These are phyloP conservation scores for Arrhamphus sclerolepis DNA, from an alignment of 2,797 vertebrate genomes.

Conservation along the genomic window DNA sequence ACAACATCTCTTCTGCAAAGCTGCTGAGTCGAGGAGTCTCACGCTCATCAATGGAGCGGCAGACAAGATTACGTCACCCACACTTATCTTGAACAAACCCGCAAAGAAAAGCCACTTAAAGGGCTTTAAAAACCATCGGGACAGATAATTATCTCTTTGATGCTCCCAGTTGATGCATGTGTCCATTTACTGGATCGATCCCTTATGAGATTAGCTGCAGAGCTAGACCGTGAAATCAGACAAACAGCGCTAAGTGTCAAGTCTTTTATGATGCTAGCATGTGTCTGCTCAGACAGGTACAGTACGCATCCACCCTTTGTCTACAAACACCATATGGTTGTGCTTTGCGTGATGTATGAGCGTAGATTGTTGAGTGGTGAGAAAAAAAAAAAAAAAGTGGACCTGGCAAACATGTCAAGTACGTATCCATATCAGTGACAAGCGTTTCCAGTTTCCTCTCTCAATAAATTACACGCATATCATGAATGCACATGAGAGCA, in stretches of 20 bases:
- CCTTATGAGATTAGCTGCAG: no score
- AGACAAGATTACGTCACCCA: no score
- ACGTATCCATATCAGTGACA: slow-evolving; percentile 16
- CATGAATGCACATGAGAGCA: slow-evolving; percentile 38
- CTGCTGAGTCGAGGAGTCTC: slow-evolving; percentile 38
- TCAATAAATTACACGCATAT: slow-evolving; percentile 45
- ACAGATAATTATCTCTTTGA: slow-evolving; percentile 33
- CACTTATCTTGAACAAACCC: no score
- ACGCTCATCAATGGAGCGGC: slow-evolving; percentile 54
- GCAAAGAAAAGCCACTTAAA: no score
- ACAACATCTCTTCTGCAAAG: slow-evolving; percentile 41
- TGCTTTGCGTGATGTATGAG: slow-evolving; percentile 7
- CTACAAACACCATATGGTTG: slow-evolving; percentile 1
- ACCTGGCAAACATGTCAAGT: slow-evolving; percentile 18
- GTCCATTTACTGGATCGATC: slow-evolving; percentile 6
- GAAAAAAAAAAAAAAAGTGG: slow-evolving; percentile 6
- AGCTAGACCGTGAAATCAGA: not conserved
- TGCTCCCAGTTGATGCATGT: slow-evolving; percentile 24
- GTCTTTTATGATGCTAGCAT: not conserved
- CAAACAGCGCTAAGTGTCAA: slow-evolving; percentile 6
- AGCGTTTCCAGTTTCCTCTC: slow-evolving; percentile 32
- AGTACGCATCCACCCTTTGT: slow-evolving; percentile 1
- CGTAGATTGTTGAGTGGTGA: slow-evolving; percentile 12
- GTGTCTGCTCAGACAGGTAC: not conserved
- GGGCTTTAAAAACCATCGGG: no score